Evolutionary conservation across 2,888 invertebrate genomes (phyloP).

Genomic region (Nemapogon koenigi): DNA sequence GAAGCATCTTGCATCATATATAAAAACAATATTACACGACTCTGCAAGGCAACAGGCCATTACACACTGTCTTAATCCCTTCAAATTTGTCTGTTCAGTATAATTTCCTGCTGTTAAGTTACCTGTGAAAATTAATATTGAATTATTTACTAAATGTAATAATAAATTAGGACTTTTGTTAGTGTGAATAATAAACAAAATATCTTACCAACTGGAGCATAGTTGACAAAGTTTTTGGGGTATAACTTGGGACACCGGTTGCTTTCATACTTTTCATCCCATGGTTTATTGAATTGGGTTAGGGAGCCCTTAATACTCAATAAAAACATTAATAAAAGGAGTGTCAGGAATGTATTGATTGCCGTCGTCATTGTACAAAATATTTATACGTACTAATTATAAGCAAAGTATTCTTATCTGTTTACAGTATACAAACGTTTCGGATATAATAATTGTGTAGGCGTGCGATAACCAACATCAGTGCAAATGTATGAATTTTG

Average conservation of each 20-base stretch:
- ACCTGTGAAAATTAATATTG: slow-evolving; percentile 30
- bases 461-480: no score
- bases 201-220: slow-evolving; percentile 61
- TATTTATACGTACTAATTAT: neutral
- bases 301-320: slow-evolving; percentile 28
- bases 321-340: neutral
- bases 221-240: slow-evolving; percentile 61
- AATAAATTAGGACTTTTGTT: neutral
- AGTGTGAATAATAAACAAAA: neutral
- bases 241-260: slow-evolving; percentile 61
- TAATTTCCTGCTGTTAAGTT: slow-evolving; percentile 68
- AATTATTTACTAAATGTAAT: neutral
- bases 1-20: slow-evolving; percentile 77
- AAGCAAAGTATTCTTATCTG: neutral
- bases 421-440: no score
- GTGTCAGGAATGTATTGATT: neutral
- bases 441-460: no score
- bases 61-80: slow-evolving; percentile 69
- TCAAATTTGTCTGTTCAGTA: slow-evolving; percentile 56
- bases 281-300: slow-evolving; percentile 47
- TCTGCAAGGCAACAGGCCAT: slow-evolving; percentile 70
- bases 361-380: neutral
- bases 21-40: slow-evolving; percentile 80
- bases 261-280: slow-evolving; percentile 55
- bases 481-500: no score